phyloP scores from a whole-genome alignment of 2,113 vertebrate genomes.

The Prolemur simus region DNA sequence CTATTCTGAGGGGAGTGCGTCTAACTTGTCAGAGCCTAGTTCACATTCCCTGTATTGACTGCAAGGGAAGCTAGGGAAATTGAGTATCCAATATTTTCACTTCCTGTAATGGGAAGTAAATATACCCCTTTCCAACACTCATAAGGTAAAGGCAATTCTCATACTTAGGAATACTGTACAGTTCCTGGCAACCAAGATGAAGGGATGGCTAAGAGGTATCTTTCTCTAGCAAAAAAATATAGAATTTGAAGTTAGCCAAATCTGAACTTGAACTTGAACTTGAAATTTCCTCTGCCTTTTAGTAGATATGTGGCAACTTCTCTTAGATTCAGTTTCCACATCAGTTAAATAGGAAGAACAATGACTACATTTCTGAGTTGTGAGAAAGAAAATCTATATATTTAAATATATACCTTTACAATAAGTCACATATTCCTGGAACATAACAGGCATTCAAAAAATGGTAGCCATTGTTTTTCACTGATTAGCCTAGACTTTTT shows the following conservation, averaged over 20 bases:
- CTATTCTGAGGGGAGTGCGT: not conserved
- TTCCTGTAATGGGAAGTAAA: not conserved
- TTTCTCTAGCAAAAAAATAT: not conserved
- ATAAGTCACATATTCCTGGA: not conserved
- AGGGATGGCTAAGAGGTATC: not conserved
- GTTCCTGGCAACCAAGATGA: not conserved
- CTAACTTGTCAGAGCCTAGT: not conserved
- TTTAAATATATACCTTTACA: not conserved
- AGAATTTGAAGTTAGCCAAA: not conserved
- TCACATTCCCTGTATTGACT: not conserved
- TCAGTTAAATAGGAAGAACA: not conserved
- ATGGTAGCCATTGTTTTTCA: not conserved
- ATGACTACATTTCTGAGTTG: not conserved
- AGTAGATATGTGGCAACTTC: not conserved
- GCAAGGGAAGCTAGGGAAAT: not conserved
- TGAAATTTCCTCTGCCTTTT: not conserved
- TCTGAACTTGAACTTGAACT: not conserved
- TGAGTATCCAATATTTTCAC: not conserved
- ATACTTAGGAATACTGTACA: not conserved
- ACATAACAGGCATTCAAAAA: not conserved
- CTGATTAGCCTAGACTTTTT: not conserved
- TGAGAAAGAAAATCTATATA: not conserved
- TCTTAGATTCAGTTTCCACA: not conserved
- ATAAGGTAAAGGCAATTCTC: not conserved
- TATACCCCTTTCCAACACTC: not conserved